These are phyloP conservation scores for Holocentrus rufus DNA, from an alignment of 2,797 vertebrate genomes.

Conservation along the genomic window DNA sequence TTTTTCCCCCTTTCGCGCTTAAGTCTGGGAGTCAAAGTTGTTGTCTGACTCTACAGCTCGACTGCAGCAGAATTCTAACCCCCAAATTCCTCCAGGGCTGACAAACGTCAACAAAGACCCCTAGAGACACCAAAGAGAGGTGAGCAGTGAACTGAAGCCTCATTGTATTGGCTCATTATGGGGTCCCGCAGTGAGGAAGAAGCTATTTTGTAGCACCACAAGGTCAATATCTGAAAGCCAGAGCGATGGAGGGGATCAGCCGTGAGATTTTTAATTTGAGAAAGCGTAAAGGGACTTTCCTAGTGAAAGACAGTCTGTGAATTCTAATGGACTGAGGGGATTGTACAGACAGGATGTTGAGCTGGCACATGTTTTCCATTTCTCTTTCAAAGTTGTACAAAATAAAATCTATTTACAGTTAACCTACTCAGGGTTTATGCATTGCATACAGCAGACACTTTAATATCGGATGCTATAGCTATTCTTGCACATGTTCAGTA, in stretches of 20 bases:
- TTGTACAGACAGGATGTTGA: constrained; percentile 57
- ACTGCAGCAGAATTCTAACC: constrained; percentile 70
- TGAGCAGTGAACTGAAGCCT: constrained; percentile 81
- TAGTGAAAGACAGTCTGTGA: constrained; percentile 66
- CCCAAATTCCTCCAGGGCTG: constrained; percentile 77
- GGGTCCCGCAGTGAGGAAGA: constrained; percentile 79
- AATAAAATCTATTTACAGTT: constrained; percentile 29
- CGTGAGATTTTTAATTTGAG: constrained; percentile 78
- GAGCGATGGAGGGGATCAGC: constrained; percentile 76
- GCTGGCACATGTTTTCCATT: constrained; percentile 48
- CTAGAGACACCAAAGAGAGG: constrained; percentile 79
- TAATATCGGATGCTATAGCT: neutral
- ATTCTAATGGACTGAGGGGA: constrained; percentile 70
- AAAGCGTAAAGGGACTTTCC: constrained; percentile 74
- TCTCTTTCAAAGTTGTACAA: constrained; percentile 30
- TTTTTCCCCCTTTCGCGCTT: constrained; percentile 33
- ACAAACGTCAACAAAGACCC: constrained; percentile 82
- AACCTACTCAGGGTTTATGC: neutral
- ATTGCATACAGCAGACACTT: neutral
- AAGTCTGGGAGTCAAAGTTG: constrained; percentile 68
- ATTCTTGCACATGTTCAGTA: constrained; percentile 12
- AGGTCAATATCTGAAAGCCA: constrained; percentile 82
- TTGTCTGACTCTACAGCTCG: constrained; percentile 62
- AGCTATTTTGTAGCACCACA: constrained; percentile 80
- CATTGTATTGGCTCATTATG: constrained; percentile 81